Conservation (phyloP, 2,888 invertebrate genomes). For the Rhogogaster chlorosoma region DNA sequence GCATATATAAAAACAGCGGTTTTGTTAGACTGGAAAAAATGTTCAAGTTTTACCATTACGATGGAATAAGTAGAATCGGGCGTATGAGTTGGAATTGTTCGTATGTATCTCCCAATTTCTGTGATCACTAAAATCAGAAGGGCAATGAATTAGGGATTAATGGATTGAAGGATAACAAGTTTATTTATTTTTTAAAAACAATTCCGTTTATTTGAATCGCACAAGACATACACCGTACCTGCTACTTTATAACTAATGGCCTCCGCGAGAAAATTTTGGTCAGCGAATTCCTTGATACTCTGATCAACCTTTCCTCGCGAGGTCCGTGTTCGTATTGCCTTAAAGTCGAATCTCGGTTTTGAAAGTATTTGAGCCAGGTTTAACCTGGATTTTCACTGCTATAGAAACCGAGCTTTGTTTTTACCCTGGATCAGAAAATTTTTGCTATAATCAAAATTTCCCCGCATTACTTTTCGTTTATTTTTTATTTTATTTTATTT, state of each 20-base stretch:
- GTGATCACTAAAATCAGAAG: too few relatives aligned
- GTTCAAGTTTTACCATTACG: not conserved
- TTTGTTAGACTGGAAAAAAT: conserved; percentile 39
- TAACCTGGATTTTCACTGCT: conserved; percentile 58
- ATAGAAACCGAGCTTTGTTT: conserved; percentile 66
- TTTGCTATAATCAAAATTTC: conserved; percentile 72
- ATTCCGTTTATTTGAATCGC: conserved; percentile 78
- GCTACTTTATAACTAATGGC: conserved; percentile 75
- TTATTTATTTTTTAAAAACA: conserved; percentile 74
- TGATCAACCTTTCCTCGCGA: conserved; percentile 26
- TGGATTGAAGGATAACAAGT: conserved; percentile 41
- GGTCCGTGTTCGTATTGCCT: conserved; percentile 73
- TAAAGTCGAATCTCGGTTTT: conserved; percentile 74
- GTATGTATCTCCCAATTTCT: too few relatives aligned
- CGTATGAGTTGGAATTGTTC: not conserved
- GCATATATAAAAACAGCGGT: not conserved
- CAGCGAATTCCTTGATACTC: conserved; percentile 30
- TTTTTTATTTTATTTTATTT: conserved; percentile 47
- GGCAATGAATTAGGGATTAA: not conserved
- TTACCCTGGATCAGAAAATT: conserved; percentile 76
- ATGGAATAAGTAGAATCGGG: not conserved
- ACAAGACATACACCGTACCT: conserved; percentile 78
- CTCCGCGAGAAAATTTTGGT: conserved; percentile 60
- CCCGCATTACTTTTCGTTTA: conserved; percentile 61
- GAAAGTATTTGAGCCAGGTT: conserved; percentile 63